phyloP scores from a whole-genome alignment of 2,113 vertebrate genomes.

The Parus major region DNA sequence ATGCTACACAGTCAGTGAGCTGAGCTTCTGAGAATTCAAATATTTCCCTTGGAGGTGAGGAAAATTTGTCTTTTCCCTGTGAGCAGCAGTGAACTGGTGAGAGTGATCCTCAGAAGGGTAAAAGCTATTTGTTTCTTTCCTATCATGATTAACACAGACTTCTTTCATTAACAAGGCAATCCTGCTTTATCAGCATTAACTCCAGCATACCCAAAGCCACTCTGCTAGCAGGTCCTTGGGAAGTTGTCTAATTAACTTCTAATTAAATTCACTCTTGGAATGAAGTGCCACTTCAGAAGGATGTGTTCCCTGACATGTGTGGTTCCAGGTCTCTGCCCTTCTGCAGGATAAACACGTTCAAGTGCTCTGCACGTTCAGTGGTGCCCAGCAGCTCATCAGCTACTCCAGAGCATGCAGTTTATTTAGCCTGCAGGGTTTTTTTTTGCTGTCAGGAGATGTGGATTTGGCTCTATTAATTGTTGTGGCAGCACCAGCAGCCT shows the following conservation, averaged over 20 bases:
- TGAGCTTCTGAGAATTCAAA: background rate
- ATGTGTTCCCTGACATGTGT: rapidly evolving
- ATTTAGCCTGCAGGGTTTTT: rapidly evolving
- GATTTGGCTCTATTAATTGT: background rate
- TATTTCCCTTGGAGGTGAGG: background rate
- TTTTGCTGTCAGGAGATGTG: background rate
- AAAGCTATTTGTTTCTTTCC: background rate
- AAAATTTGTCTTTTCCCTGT: background rate
- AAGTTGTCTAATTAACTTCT: background rate
- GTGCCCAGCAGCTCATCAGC: background rate
- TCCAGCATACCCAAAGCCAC: background rate
- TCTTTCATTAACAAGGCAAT: background rate
- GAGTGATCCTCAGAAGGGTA: background rate
- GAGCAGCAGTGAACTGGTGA: background rate
- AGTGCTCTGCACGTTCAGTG: background rate
- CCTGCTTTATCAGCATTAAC: background rate
- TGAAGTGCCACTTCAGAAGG: background rate
- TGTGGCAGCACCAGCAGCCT: background rate
- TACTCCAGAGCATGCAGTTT: rapidly evolving
- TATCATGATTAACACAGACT: background rate
- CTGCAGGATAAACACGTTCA: background rate
- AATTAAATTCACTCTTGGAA: background rate
- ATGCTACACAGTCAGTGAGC: background rate
- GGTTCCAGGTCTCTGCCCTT: background rate
- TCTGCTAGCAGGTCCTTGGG: background rate